Evolutionary conservation across 1,140 invertebrate species (phyloP).

Genomic region (Trichonephila clavata): DNA sequence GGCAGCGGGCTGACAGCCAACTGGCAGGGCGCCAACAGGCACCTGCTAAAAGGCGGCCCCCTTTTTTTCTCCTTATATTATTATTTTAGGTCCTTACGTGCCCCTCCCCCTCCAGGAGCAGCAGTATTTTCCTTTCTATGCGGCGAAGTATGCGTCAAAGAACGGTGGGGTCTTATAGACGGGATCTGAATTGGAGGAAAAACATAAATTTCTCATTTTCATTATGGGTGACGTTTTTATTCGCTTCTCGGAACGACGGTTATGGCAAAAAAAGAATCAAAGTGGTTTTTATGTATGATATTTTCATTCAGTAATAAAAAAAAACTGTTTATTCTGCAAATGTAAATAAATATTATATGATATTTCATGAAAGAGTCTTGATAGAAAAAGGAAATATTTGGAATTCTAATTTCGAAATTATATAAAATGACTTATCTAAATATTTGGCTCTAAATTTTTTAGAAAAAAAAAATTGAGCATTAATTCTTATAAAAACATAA

Average conservation of each 20-base stretch:
- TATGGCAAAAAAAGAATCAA: not conserved
- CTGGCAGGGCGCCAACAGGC: constrained; percentile 46
- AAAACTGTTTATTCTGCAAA: not conserved
- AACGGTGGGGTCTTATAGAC: not conserved
- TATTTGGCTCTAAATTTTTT: no score
- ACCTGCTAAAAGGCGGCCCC: constrained; percentile 52
- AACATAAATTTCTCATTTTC: constrained; percentile 48
- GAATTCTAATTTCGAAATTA: no score
- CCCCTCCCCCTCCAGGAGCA: not conserved
- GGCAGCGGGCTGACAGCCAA: constrained; percentile 39
- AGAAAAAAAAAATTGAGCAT: no score
- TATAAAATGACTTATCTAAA: no score
- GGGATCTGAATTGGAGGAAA: constrained; percentile 18
- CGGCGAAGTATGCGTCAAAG: constrained; percentile 42
- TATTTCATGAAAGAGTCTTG: not conserved
- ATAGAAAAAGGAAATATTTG: no score
- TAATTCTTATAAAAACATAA: no score
- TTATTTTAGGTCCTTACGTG: constrained; percentile 25
- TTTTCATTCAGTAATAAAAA: not conserved
- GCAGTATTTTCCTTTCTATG: constrained; percentile 39
- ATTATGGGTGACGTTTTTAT: constrained; percentile 50
- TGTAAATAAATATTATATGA: no score
- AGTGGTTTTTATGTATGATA: not conserved
- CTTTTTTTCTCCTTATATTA: constrained; percentile 7
- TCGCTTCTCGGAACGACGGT: not conserved